Conservation (phyloP, 2,113 vertebrate species). For the Piprites chloris region DNA sequence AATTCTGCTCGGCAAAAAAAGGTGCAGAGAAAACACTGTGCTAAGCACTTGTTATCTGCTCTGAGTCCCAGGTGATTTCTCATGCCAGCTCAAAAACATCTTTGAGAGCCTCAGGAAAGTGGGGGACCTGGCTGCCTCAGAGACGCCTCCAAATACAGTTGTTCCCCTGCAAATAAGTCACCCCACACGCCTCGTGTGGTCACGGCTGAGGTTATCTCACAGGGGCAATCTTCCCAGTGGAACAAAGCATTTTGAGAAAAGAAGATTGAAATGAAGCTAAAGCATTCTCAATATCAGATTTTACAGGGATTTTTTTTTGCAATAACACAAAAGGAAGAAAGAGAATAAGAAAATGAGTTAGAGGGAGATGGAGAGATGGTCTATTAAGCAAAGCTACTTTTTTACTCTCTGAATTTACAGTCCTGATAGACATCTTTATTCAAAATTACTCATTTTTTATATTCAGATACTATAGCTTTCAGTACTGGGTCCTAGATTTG, state of each 20-base stretch:
- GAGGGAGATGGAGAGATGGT: conserved; percentile 28
- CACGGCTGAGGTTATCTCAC: background rate
- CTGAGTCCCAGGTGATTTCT: background rate
- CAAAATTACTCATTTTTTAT: conserved; percentile 46
- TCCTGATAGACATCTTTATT: conserved; percentile 46
- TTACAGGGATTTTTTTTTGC: background rate
- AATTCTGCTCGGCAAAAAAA: conserved; percentile 18
- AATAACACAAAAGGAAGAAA: conserved; percentile 7
- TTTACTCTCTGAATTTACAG: conserved; percentile 26
- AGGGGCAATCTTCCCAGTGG: background rate
- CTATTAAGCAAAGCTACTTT: conserved; percentile 19
- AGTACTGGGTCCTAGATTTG: conserved; percentile 27
- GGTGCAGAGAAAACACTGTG: conserved; percentile 25
- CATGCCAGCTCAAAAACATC: background rate
- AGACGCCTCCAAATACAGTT: background rate
- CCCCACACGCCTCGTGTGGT: background rate
- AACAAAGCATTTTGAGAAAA: conserved; percentile 19
- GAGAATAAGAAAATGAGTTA: conserved; percentile 45
- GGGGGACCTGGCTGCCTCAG: background rate
- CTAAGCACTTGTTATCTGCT: conserved; percentile 6
- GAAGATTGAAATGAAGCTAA: conserved; percentile 21
- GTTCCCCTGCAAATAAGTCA: background rate
- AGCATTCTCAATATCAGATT: conserved; percentile 2
- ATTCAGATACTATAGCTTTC: conserved; percentile 37
- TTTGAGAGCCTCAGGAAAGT: background rate